phyloP scores from a whole-genome alignment of 2,113 vertebrate genomes.

The Coreoperca whiteheadi region DNA sequence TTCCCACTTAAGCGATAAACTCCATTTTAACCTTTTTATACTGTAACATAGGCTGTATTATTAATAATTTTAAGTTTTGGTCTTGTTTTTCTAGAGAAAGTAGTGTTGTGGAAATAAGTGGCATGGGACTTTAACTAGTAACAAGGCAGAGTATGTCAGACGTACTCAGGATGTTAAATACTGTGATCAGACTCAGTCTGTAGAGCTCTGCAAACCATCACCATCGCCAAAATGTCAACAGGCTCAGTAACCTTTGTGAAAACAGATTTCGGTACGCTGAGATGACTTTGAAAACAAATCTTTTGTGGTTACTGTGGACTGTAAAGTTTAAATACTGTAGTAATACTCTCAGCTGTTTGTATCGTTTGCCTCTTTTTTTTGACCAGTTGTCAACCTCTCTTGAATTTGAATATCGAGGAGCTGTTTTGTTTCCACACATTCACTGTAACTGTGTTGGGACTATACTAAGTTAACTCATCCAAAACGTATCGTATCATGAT shows the following conservation, averaged over 20 bases:
- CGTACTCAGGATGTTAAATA: conserved; percentile 54
- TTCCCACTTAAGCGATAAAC: neutral
- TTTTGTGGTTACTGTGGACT: conserved; percentile 18
- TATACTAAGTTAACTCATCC: neutral
- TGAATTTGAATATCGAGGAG: neutral
- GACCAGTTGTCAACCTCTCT: neutral
- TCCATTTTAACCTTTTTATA: conserved; percentile 29
- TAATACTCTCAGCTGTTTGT: conserved; percentile 8
- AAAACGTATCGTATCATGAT: neutral
- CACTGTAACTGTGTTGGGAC: conserved; percentile 11
- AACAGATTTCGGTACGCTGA: neutral
- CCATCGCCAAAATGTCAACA: neutral
- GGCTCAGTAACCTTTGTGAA: conserved; percentile 14
- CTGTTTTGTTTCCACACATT: neutral
- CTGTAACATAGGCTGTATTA: neutral
- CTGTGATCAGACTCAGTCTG: conserved; percentile 50
- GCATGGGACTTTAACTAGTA: neutral
- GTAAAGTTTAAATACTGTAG: neutral
- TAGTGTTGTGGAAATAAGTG: conserved; percentile 7
- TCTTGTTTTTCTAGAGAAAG: neutral
- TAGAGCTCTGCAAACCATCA: conserved; percentile 8
- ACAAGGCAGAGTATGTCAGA: conserved; percentile 19
- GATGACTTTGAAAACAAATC: neutral
- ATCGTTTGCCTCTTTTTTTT: neutral
- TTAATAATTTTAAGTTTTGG: neutral